Base-by-base conservation (phyloP, 2,888 invertebrate species). In the Phortica magna region DNA sequence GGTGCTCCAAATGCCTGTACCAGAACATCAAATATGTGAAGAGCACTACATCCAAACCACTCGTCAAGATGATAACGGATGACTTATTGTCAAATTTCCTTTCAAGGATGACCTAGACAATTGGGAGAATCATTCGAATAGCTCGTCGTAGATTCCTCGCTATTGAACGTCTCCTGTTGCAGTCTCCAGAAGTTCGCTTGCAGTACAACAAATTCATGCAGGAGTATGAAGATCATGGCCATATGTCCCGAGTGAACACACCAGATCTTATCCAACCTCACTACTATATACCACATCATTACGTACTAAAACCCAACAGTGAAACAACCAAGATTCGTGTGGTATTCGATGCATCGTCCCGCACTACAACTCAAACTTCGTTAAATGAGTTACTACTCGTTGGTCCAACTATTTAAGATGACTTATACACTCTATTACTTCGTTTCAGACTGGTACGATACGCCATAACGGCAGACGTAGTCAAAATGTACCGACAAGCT, bases 401-500 rank as follows among this genome's bases (percentile, higher is more conserved):
- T 14, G 76, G 79, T 1, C 76, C 76, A 39, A 71, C 67, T 7
- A 10, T 79, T 2, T n/a, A 79, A 48, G 75, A 78, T n/a, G 76
- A 81, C 12, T 17, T 80, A 42, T 73, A 78, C 17, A 65, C 65
- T 9, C 73, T 71, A 14, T 17, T 77, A 10, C 73, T 68, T n/a
- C 64, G 81, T n/a, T 77, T 80, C 76, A 39, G 79, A 14, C 31
- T 10, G n/a, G 78, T 77, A 41, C 76, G 73, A 39, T 76, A 70
- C 22, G 76, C 73, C 10, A 39, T 79, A 4, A 73, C 73, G 0
- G 76, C 77, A 12, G 76, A 79, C 22, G 76, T 79, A 22, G 68
- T 72, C 0, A 78, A 79, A 76, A 79, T 77, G 76, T 78, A 76
- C 39, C 64, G 79, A 55, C 76, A 76, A 67, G 71, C 67, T n/a